Conservation (phyloP, 2,113 vertebrate species). For the Ciconia maguari region DNA sequence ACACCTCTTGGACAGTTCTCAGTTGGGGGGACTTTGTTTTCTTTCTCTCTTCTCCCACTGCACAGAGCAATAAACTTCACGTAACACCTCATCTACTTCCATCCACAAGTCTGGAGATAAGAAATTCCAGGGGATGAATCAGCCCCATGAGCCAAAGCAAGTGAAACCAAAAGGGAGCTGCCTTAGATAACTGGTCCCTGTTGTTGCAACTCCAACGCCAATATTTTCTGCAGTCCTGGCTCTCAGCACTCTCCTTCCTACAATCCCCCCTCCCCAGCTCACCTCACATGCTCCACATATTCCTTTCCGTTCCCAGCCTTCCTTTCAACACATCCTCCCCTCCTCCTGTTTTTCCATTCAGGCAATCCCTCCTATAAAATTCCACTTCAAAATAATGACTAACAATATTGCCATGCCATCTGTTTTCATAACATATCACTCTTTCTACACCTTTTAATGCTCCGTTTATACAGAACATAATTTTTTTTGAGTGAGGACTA, state of each 20-base stretch:
- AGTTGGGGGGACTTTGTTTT: not conserved
- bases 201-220: not conserved
- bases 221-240: not conserved
- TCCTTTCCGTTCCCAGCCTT: not conserved
- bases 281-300: slow-evolving; percentile 33
- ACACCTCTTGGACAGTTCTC: not conserved
- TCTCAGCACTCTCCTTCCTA: not conserved
- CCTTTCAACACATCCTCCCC: slow-evolving; percentile 34
- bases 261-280: not conserved
- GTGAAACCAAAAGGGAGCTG: slow-evolving; percentile 28
- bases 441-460: slow-evolving; percentile 22
- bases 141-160: not conserved
- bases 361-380: slow-evolving; percentile 48
- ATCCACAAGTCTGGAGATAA: not conserved
- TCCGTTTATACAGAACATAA: not conserved
- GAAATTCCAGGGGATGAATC: slow-evolving; percentile 26
- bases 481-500: slow-evolving; percentile 5
- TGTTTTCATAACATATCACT: slow-evolving; percentile 26
- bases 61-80: slow-evolving; percentile 10
- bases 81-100: not conserved
- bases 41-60: slow-evolving; percentile 13
- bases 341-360: slow-evolving; percentile 30
- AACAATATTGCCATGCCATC: slow-evolving; percentile 44
- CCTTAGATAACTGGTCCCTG: slow-evolving; percentile 5
- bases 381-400: slow-evolving; percentile 48